Conservation (phyloP, 2,797 vertebrate species). For the Gymnothorax javanicus region DNA sequence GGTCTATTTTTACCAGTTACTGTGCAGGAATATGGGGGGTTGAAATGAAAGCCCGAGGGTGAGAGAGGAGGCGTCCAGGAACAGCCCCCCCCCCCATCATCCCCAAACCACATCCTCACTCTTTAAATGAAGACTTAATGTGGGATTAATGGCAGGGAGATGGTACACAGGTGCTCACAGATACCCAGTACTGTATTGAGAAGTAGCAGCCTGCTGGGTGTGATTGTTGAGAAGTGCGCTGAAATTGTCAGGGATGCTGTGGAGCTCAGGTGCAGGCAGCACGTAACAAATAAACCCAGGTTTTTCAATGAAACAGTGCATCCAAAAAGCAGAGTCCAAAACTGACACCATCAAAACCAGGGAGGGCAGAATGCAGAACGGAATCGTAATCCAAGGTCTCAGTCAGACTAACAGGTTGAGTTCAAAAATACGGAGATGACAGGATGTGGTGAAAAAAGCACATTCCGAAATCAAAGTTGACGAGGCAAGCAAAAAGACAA, state of each 20-base stretch:
- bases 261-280: too few relatives aligned
- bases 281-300: neutral
- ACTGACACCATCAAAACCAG: too few relatives aligned
- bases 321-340: too few relatives aligned
- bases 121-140: conserved; percentile 55
- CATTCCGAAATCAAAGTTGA: too few relatives aligned
- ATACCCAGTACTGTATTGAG: neutral
- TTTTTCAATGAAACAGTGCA: neutral
- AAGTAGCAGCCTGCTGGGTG: neutral
- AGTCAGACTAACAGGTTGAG: too few relatives aligned
- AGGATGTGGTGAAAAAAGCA: too few relatives aligned
- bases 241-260: neutral
- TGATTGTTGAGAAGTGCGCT: neutral
- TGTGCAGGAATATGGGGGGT: conserved; percentile 59
- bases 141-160: conserved; percentile 52
- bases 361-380: too few relatives aligned
- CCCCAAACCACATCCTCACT: neutral
- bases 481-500: too few relatives aligned
- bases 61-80: conserved; percentile 64
- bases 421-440: too few relatives aligned
- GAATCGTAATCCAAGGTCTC: too few relatives aligned
- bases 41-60: conserved; percentile 51
- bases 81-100: conserved; percentile 40
- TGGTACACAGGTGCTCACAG: conserved; percentile 56
- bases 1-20: conserved; percentile 83